These are phyloP conservation scores for Aramus guarauna DNA, from an alignment of 2,113 vertebrate genomes.

Conservation along the genomic window DNA sequence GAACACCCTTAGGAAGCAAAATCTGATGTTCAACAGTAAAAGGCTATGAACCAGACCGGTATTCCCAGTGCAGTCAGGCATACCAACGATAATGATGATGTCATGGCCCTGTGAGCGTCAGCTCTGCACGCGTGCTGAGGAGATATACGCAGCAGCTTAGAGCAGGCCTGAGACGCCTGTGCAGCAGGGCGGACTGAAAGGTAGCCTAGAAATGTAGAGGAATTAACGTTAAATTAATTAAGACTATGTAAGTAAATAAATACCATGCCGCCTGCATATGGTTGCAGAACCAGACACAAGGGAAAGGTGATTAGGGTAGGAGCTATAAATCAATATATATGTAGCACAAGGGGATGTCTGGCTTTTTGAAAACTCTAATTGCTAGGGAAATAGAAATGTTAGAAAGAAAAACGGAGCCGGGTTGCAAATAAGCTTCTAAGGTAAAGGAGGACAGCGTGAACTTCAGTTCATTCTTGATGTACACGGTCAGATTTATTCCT, in stretches of 20 bases:
- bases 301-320: neutral
- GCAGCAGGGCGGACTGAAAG: neutral
- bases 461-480: neutral
- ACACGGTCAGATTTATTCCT: neutral
- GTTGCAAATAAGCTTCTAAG: neutral
- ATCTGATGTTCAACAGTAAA: neutral
- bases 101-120: neutral
- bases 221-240: neutral
- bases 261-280: neutral
- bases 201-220: neutral
- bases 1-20: neutral
- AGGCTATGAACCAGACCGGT: neutral
- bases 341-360: neutral
- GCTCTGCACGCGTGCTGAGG: accelerated
- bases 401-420: neutral
- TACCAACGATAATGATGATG: neutral
- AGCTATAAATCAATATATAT: neutral
- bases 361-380: neutral
- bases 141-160: neutral
- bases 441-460: neutral
- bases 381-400: neutral
- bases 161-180: neutral
- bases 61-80: neutral
- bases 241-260: neutral
- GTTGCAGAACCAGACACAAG: neutral